phyloP scores from a whole-genome alignment of 1,140 invertebrate species.

The Papilio polyxenes region DNA sequence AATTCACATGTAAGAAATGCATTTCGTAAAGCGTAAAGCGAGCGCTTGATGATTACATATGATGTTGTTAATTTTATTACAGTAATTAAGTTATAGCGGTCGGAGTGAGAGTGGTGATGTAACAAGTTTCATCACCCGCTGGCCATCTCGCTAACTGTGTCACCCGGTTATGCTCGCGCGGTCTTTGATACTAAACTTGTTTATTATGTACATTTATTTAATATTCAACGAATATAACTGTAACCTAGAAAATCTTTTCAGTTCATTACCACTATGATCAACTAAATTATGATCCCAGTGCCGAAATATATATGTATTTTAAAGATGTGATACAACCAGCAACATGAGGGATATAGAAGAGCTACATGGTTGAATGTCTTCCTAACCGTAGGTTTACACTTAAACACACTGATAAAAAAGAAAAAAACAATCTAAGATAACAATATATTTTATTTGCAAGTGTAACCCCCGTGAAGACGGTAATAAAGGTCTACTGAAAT shows the following conservation, averaged over 20 bases:
- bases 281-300: not conserved
- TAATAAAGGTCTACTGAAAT: no score
- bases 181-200: constrained; percentile 8
- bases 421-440: no score
- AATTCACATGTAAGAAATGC: not conserved
- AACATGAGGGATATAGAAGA: no score
- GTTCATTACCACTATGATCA: not conserved
- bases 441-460: no score
- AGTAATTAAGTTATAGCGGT: constrained; percentile 1
- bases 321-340: no score
- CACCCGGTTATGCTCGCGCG: constrained; percentile 16
- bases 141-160: constrained; percentile 25
- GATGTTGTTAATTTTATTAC: constrained; percentile 9
- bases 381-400: no score
- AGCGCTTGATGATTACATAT: not conserved
- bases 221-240: not conserved
- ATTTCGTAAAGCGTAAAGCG: constrained; percentile 8
- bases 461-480: no score
- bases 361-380: no score
- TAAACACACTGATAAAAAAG: no score
- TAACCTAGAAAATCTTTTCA: not conserved
- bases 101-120: constrained; percentile 23
- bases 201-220: not conserved
- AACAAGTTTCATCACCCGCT: constrained; percentile 6
- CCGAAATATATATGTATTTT: no score